phyloP scores from a whole-genome alignment of 1,140 invertebrate species.

The Drosophila rhopaloa region DNA sequence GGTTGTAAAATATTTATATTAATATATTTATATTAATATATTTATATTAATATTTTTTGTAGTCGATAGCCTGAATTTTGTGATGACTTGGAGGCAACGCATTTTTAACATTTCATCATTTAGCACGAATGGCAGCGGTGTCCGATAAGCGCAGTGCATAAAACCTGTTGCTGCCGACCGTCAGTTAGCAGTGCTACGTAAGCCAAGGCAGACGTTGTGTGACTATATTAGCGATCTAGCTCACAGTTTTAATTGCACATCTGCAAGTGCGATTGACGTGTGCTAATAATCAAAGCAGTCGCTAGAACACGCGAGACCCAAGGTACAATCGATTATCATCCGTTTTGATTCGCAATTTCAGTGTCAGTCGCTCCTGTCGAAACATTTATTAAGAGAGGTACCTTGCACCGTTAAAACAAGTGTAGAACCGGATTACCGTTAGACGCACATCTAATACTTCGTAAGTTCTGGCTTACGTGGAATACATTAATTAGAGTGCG shows the following conservation, averaged over 20 bases:
- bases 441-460: conserved; percentile 27
- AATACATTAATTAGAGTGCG: conserved; percentile 77
- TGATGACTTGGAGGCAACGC: neutral
- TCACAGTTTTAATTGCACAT: conserved; percentile 32
- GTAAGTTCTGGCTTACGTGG: conserved; percentile 60
- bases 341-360: conserved; percentile 33
- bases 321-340: conserved; percentile 56
- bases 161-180: conserved; percentile 34
- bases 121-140: neutral
- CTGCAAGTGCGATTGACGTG: conserved; percentile 12
- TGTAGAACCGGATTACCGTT: conserved; percentile 72
- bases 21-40: too few relatives aligned
- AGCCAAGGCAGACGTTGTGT: conserved; percentile 8
- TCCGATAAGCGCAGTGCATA: conserved; percentile 56
- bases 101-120: conserved; percentile 43
- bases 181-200: too few relatives aligned
- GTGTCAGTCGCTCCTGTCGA: conserved; percentile 44
- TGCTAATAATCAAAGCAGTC: conserved; percentile 7
- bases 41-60: too few relatives aligned
- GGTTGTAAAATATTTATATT: too few relatives aligned
- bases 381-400: conserved; percentile 8
- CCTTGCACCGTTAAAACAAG: conserved; percentile 65
- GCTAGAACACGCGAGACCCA: conserved; percentile 20
- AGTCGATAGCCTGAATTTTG: neutral
- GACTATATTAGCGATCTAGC: conserved; percentile 14